Conservation (phyloP, 92 coral and sea anemone species). For the Porites cylindrica region DNA sequence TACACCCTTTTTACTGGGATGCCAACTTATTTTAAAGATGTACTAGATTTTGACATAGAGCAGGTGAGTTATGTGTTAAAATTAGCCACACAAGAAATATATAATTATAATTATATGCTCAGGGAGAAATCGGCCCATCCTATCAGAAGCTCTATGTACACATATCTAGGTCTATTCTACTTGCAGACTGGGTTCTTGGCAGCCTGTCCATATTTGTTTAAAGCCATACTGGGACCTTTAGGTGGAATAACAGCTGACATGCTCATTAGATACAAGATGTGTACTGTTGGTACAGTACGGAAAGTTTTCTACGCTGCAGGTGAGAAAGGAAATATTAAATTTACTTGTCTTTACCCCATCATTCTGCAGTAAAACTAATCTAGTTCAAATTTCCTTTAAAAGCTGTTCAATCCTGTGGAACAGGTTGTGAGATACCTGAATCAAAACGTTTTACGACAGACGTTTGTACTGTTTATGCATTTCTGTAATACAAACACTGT, state of each 20-base stretch:
- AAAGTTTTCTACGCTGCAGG: slow-evolving; percentile 86
- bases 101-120: no score
- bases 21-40: slow-evolving; percentile 98
- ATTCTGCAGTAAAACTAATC: no score
- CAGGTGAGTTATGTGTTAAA: slow-evolving; percentile 62
- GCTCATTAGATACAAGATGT: slow-evolving; percentile 76
- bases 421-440: no score
- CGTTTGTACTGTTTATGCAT: no score
- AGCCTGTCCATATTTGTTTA: slow-evolving; percentile 96
- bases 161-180: background rate
- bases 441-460: no score
- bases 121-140: no score
- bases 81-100: background rate
- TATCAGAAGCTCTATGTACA: no score
- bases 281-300: slow-evolving; percentile 86
- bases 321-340: slow-evolving; percentile 21
- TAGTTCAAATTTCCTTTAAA: no score
- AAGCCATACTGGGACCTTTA: slow-evolving; percentile 91
- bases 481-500: no score
- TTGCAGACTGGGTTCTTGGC: slow-evolving; percentile 96
- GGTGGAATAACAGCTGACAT: slow-evolving; percentile 93
- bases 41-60: slow-evolving; percentile 90
- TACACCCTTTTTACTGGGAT: slow-evolving; percentile 96
- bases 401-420: no score
- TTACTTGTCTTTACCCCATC: background rate